Evolutionary conservation across 2,888 invertebrate genomes (phyloP), one percentile per base, ranked within the genome.

Genomic region (Eulithis prunata): DNA sequence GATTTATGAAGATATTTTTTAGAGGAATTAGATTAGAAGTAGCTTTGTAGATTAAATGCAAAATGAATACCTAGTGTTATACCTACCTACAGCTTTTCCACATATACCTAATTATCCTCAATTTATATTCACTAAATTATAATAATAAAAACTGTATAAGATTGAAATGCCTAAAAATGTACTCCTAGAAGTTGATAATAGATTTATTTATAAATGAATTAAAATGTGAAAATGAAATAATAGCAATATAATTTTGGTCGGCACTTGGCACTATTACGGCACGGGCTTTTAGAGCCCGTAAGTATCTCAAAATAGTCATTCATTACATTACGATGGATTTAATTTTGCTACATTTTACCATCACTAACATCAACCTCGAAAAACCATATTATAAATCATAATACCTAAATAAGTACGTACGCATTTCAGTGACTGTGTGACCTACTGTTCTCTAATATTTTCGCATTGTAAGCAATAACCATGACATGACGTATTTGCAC

Each of bases 31-130:
- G 28, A 59, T 70, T 62, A 74, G 75, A 76, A 64, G 67, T 80
- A 83, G 86, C 86, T 86, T 84, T 87, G 85, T 87, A 85, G 67
- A 85, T 85, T 84, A 71, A 75, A 81, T 74, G 81, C 81, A 76
- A 80, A 74, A 64, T 73, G 76, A 62, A 36, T 71, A 78, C 45
- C 51, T 81, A 84, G 78, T 67, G 69, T 71, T 81, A 72, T 79
- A 41, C 11, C 4, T 45, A 45, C 45, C 14, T 49, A 79, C 71
- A 77, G 82, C 83, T 85, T 84, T 78, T 75, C 72, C 72, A 74
- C 76, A 52, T 58, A 76, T 78, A 21, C 21, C 21, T 21, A 14
- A 80, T 41, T 73, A 77, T 78, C 75, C 69, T 75, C 72, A 75
- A 76, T 72, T 69, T 75, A 72, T 69, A 70, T 53, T 54, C 10